Percentiles rank a stretch among this genome's conserved stretches.
These are phyloP conservation scores for Drosophila tristis DNA, from an alignment of 1,140 invertebrate genomes.

Conservation along the genomic window DNA sequence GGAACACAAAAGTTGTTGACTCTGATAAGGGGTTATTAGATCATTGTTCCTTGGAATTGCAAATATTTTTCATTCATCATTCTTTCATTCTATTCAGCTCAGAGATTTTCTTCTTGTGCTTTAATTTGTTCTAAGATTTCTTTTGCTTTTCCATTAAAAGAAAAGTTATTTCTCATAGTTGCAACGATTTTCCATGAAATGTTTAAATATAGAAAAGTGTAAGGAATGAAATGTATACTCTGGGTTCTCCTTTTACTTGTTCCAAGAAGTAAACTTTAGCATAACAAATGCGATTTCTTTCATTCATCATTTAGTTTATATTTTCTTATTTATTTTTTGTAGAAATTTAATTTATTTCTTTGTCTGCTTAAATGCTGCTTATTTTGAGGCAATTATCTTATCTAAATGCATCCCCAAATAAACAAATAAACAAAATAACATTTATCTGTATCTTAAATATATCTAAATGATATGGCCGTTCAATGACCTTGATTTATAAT, in stretches of 20 bases:
- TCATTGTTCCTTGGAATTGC: slow-evolving; percentile 1
- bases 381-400: slow-evolving; percentile 16
- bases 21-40: slow-evolving; percentile 13
- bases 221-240: neutral
- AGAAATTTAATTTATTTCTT: slow-evolving; percentile 18
- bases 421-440: slow-evolving; percentile 10
- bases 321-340: slow-evolving; percentile 4
- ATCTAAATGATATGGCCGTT: slow-evolving; percentile 10
- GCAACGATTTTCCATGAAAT: neutral
- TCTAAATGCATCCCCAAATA: neutral
- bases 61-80: neutral
- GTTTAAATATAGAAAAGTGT: neutral
- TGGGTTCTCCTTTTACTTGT: neutral
- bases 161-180: too few species aligned
- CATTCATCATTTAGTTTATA: neutral
- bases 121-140: too few species aligned
- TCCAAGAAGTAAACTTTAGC: slow-evolving; percentile 7
- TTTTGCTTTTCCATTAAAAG: too few species aligned
- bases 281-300: slow-evolving; percentile 1
- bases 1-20: too few species aligned
- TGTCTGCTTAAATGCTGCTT: slow-evolving; percentile 6
- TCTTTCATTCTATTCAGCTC: too few species aligned
- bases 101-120: too few species aligned
- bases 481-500: slow-evolving; percentile 27
- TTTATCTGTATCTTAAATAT: slow-evolving; percentile 8